Percentiles rank a stretch among this genome's conserved stretches.
These are phyloP conservation scores for Hippocampus guttulatus DNA, from an alignment of 2,113 vertebrate species.

Conservation along the genomic window DNA sequence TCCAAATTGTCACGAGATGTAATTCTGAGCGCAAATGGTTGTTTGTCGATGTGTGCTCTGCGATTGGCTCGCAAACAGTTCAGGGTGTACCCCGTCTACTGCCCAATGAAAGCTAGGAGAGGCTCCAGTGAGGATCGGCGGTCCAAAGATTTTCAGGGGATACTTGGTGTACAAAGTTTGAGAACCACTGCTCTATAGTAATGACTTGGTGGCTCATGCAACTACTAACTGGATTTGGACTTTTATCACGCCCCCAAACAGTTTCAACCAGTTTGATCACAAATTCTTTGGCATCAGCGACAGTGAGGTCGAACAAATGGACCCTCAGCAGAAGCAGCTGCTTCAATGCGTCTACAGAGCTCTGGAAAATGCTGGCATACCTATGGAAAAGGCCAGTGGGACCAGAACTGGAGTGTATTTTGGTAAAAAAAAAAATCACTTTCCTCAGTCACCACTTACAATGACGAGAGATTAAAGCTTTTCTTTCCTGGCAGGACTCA, in stretches of 20 bases:
- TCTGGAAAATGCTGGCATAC: conserved; percentile 78
- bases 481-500: conserved; percentile 69
- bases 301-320: conserved; percentile 74
- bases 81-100: too few species aligned
- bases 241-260: conserved; percentile 22
- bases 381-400: conserved; percentile 76
- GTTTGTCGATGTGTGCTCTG: too few species aligned
- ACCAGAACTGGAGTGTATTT: conserved; percentile 78
- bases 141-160: not conserved
- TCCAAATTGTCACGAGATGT: too few species aligned
- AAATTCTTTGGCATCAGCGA: conserved; percentile 77
- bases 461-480: not conserved
- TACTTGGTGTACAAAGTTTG: not conserved
- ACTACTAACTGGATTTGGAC: not conserved
- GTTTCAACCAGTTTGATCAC: conserved; percentile 81
- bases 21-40: too few species aligned
- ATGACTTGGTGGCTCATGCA: not conserved
- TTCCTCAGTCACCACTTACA: not conserved
- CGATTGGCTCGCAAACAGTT: too few species aligned
- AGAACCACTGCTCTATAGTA: not conserved
- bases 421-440: conserved; percentile 51
- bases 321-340: conserved; percentile 79
- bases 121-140: too few species aligned
- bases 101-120: too few species aligned
- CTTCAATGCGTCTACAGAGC: conserved; percentile 79